phyloP scores from a whole-genome alignment of 2,113 vertebrate genomes.

The Syngnathus typhle region DNA sequence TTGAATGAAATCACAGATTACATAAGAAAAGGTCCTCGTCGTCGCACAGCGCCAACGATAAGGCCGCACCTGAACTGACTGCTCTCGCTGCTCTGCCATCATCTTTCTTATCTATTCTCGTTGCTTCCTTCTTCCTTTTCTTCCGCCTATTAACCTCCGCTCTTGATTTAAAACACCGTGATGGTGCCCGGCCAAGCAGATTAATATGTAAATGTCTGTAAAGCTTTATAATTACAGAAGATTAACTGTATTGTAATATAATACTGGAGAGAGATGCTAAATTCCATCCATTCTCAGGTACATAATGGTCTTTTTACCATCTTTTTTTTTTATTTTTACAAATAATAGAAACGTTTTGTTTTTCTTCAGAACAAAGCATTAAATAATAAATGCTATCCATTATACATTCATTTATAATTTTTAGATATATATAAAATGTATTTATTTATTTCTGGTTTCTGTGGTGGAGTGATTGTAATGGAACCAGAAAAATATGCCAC shows the following conservation, averaged over 20 bases:
- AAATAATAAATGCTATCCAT: constrained; percentile 72
- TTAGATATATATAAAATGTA: constrained; percentile 50
- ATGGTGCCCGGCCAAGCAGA: constrained; percentile 52
- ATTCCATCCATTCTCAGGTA: constrained; percentile 16
- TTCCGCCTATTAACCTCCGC: constrained; percentile 48
- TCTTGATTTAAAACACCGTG: constrained; percentile 64
- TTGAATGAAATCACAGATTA: constrained; percentile 78
- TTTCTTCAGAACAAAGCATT: constrained; percentile 59
- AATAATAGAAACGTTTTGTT: constrained; percentile 59
- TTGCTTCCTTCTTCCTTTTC: constrained; percentile 31
- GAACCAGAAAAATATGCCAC: constrained; percentile 60
- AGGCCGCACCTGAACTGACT: constrained; percentile 70
- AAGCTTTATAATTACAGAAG: constrained; percentile 68
- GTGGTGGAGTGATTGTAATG: constrained; percentile 62
- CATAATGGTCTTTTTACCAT: constrained; percentile 11
- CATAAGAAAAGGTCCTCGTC: constrained; percentile 74
- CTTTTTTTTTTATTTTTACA: constrained; percentile 35
- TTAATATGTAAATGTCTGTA: constrained; percentile 73
- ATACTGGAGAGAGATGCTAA: constrained; percentile 39
- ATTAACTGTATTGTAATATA: constrained; percentile 57
- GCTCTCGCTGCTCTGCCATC: constrained; percentile 48
- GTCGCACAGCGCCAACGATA: constrained; percentile 50
- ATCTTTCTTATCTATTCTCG: constrained; percentile 55
- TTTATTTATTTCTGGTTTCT: constrained; percentile 22
- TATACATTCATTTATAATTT: constrained; percentile 60